Evolutionary conservation across 2,888 invertebrate genomes (phyloP), one percentile per base, ranked within the genome.

Genomic region (Diplolepis rosae): DNA sequence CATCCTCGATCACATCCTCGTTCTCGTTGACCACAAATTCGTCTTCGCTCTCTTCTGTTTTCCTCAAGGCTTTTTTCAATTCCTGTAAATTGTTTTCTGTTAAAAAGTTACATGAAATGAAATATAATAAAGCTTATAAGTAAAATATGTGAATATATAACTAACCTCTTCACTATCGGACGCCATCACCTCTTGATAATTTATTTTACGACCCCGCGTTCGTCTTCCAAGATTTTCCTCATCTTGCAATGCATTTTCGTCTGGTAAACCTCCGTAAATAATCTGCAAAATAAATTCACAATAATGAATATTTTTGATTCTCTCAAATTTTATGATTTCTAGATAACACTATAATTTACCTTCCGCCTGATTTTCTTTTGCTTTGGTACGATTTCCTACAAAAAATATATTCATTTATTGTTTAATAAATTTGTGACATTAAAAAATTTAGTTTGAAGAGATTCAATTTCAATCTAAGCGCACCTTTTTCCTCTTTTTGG

Each of bases 101-200:
- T 32, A 52, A 30, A 66, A 71, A 70, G 66, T 42, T 71, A 72
- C 54, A 22, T 52, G 24, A 22, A n/a, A 65, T 18, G 1, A 2
- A 24, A 27, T 22, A 13, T 42, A n/a, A n/a, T n/a, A n/a, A n/a
- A n/a, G n/a, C n/a, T n/a, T n/a, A n/a, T n/a, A 13, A 32, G 54
- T 11, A 48, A 7, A 48, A 1, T 13, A 48, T 48, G 22, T 18
- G 4, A 18, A 48, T n/a, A 2, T 7, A 35, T n/a, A 2, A 90
- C 89, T 90, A 83, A 93, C 94, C 86, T 93, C 94, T 84, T 93
- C 95, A 65, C 93, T 94, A 85, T 95, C 95, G 0, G 94, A 93
- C 75, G 93, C 93, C 66, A 93, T 91, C 83, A 92, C 92, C 89
- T 95, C 96, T 3, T 94, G 93, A 83, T 95, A 95, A 86, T 94